These are phyloP conservation scores for Thunnus maccoyii DNA, from an alignment of 2,113 vertebrate species.

Conservation along the genomic window DNA sequence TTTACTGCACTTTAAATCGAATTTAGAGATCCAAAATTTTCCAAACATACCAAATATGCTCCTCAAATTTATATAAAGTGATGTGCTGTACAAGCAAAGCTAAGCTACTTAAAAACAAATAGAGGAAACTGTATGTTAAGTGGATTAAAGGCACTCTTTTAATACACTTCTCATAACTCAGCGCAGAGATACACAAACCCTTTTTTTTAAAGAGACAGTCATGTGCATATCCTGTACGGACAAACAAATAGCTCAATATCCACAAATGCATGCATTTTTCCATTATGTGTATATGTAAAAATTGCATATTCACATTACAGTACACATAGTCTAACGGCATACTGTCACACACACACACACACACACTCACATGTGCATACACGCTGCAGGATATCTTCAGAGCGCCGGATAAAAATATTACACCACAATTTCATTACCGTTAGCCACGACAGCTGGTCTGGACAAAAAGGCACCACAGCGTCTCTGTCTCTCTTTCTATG, in stretches of 20 bases:
- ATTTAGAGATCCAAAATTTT: background rate
- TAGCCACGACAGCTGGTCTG: slow-evolving; percentile 70
- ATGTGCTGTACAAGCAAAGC: background rate
- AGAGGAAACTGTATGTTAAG: background rate
- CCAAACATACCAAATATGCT: background rate
- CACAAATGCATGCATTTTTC: background rate
- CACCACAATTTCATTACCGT: slow-evolving; percentile 70
- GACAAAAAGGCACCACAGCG: slow-evolving; percentile 68
- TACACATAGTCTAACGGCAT: background rate
- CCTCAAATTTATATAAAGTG: background rate
- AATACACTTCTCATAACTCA: background rate
- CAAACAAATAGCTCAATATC: background rate
- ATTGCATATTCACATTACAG: slow-evolving; percentile 11
- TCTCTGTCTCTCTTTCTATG: slow-evolving; percentile 51
- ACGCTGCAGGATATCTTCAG: slow-evolving; percentile 31
- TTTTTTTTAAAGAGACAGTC: background rate
- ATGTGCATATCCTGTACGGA: background rate
- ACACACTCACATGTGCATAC: background rate
- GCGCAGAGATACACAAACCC: background rate
- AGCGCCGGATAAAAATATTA: slow-evolving; percentile 62
- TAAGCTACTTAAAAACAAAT: background rate
- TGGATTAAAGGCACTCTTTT: background rate
- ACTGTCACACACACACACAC: background rate
- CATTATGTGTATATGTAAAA: slow-evolving; percentile 11
- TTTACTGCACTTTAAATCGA: background rate